Evolutionary conservation across 2,113 vertebrate genomes (phyloP).

Genomic region (Elaphurus davidianus): DNA sequence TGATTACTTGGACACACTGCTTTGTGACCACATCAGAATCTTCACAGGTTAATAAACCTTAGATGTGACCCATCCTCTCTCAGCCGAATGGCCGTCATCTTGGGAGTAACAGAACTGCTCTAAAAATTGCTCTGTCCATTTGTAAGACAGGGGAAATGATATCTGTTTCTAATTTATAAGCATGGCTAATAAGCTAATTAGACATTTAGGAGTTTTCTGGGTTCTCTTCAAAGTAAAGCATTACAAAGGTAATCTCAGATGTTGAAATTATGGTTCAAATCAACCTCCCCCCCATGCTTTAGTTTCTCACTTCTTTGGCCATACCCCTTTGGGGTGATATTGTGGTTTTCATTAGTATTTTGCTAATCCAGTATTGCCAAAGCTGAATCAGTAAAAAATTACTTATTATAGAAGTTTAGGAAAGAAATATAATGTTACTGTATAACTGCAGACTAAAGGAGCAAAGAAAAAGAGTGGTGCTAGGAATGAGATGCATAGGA

Average conservation of each 20-base stretch:
- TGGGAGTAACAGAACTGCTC: background rate
- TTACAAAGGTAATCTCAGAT: background rate
- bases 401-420: background rate
- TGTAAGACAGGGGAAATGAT: background rate
- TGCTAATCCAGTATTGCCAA: background rate
- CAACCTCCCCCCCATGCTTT: background rate
- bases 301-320: background rate
- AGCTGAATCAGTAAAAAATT: conserved; percentile 3
- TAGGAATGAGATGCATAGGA: background rate
- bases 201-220: background rate
- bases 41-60: background rate
- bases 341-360: background rate
- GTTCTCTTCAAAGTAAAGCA: background rate
- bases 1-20: background rate
- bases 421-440: background rate
- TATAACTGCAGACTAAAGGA: background rate
- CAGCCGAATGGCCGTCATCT: background rate
- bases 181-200: background rate
- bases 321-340: background rate
- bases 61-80: background rate
- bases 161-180: background rate
- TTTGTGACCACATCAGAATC: background rate
- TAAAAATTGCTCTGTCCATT: background rate
- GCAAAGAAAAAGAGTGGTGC: background rate
- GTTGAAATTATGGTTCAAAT: background rate